phyloP scores from a whole-genome alignment of 1,140 invertebrate species.

The Stegodyphus dumicola region DNA sequence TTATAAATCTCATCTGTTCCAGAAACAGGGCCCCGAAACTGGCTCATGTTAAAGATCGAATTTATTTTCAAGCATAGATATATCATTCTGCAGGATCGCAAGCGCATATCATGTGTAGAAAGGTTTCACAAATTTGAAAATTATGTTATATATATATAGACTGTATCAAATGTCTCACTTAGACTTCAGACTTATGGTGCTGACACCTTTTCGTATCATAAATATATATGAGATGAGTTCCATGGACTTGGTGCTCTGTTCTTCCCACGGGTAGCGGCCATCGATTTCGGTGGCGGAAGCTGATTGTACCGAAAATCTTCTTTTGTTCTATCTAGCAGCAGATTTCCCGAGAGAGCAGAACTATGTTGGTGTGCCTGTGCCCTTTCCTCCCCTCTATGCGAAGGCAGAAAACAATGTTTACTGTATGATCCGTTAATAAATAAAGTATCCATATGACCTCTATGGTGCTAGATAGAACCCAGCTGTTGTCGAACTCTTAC shows the following conservation, averaged over 20 bases:
- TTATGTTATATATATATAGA: constrained; percentile 28
- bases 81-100: constrained; percentile 42
- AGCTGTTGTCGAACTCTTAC: background rate
- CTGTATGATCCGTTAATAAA: constrained; percentile 43
- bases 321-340: constrained; percentile 55
- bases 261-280: constrained; percentile 51
- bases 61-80: constrained; percentile 28
- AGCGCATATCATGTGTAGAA: constrained; percentile 55
- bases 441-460: constrained; percentile 58
- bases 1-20: constrained; percentile 7
- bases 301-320: constrained; percentile 15
- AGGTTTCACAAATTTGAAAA: constrained; percentile 29
- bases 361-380: constrained; percentile 41
- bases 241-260: constrained; percentile 59
- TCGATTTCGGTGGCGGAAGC: constrained; percentile 27
- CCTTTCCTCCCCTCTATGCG: constrained; percentile 45
- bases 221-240: constrained; percentile 18
- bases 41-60: background rate
- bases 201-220: constrained; percentile 20
- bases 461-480: constrained; percentile 60
- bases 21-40: background rate
- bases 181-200: constrained; percentile 44
- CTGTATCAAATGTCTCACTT: constrained; percentile 39
- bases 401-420: constrained; percentile 42
- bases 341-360: constrained; percentile 43